A percentile compares a stretch with the other conserved stretches of the same genome.
Evolutionary conservation across 53 echinoderm and acorn worm species (phyloP).

Genomic region (Actinopyga echinites): DNA sequence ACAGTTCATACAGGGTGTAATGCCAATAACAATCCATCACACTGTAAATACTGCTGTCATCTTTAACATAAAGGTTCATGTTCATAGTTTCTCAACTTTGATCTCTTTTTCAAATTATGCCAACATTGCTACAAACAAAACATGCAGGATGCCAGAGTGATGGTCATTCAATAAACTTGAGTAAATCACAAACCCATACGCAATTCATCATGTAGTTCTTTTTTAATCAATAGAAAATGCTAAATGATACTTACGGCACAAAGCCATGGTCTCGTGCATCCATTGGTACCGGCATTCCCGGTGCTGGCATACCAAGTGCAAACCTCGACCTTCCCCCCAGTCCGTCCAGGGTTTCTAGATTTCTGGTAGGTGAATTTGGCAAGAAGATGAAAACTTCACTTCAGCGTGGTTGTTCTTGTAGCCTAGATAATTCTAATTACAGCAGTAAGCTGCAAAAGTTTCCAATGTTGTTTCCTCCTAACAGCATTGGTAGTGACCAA

Average conservation of each 20-base stretch:
- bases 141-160: not conserved
- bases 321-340: constrained; percentile 92
- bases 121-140: not conserved
- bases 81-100: too few species aligned
- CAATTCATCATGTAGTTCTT: not conserved
- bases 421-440: too few species aligned
- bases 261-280: constrained; percentile 98
- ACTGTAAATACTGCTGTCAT: too few species aligned
- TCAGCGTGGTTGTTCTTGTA: too few species aligned
- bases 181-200: not conserved
- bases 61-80: too few species aligned
- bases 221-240: too few species aligned
- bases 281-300: constrained; percentile 99
- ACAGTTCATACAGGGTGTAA: too few species aligned
- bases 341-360: constrained; percentile 86
- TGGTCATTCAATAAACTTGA: not conserved
- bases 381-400: not conserved
- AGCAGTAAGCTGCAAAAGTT: too few species aligned
- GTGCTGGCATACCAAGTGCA: constrained; percentile 98
- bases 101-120: too few species aligned
- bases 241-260: constrained; percentile 87
- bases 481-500: too few species aligned
- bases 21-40: too few species aligned
- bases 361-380: constrained; percentile 23
- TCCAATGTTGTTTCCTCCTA: too few species aligned